Evolutionary conservation across 2,113 vertebrate species (phyloP).

Genomic region (Thinocorus orbignyianus): DNA sequence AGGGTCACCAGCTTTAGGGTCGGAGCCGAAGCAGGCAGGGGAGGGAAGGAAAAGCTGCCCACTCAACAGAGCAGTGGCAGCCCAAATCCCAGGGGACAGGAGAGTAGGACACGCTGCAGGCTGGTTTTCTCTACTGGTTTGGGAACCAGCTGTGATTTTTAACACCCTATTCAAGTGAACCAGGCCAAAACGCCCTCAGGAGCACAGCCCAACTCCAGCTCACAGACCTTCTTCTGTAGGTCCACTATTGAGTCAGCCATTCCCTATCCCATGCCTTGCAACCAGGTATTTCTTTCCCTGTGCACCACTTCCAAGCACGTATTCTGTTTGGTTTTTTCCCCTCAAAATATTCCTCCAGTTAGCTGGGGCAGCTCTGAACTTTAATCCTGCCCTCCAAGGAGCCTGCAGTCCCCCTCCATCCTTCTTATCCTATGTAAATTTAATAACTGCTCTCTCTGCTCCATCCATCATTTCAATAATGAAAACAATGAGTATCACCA

Average conservation of each 20-base stretch:
- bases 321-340: neutral
- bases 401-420: neutral
- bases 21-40: accelerated
- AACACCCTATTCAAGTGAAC: neutral
- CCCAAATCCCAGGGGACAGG: neutral
- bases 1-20: neutral
- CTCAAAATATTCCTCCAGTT: neutral
- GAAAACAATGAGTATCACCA: constrained; percentile 28
- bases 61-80: neutral
- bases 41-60: neutral
- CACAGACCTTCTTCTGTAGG: neutral
- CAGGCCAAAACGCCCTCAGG: neutral
- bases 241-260: neutral
- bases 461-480: constrained; percentile 24
- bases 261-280: neutral
- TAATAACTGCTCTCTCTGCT: neutral
- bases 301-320: neutral
- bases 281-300: neutral
- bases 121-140: neutral
- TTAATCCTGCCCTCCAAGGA: neutral
- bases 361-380: neutral
- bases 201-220: neutral
- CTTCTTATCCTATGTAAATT: neutral
- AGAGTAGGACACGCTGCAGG: neutral
- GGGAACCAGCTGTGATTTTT: neutral